Base-by-base conservation (phyloP, 2,888 invertebrate genomes). In the Epinotia bilunana region DNA sequence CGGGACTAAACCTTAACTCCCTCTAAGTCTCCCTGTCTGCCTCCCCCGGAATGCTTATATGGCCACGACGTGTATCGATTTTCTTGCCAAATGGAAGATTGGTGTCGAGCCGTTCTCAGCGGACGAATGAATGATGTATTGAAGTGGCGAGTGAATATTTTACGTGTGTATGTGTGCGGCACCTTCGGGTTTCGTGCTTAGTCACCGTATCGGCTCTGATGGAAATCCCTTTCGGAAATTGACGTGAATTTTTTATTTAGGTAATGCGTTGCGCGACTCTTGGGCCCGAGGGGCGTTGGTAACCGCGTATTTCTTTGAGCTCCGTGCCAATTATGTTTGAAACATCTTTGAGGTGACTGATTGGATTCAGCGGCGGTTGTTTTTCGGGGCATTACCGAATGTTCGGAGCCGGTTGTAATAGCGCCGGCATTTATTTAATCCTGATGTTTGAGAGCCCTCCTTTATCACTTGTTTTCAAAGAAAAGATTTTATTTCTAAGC, bases 1-100 rank as follows among this genome's bases (percentile, higher is more conserved):
- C 94, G 94, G 94, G 94, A 93, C 94, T 94, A 94, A 94, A 94
- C 93, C 94, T 91, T 94, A 93, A 92, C 94, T 91, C 94, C 94
- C 94, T 92, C 91, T 91, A 92, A 93, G 90, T 89, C 93, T 87
- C 91, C 92, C 92, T 91, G 91, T 92, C 92, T 91, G 87, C 92
- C 91, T 84, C 92, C 92, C 93, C 89, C 89, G 89, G 92, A 93
- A 94, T 94, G 94, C 94, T 93, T 94, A 94, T 94, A 94, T 94
- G 94, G 94, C 93, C 93, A 93, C 89, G 93, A 89, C 90, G 92
- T 94, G 93, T 94, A 94, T 94, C 93, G 94, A 94, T 94, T 94
- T 93, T 93, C 93, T 91, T 91, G 91, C 90, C 94, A 94, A 94
- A 94, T 94, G 94, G 94, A 94, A 94, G 93, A 94, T 94, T 93